Percentiles rank a stretch among this genome's conserved stretches.
phyloP scores from a whole-genome alignment of 2,888 invertebrate species.

The Deroplatys truncata region DNA sequence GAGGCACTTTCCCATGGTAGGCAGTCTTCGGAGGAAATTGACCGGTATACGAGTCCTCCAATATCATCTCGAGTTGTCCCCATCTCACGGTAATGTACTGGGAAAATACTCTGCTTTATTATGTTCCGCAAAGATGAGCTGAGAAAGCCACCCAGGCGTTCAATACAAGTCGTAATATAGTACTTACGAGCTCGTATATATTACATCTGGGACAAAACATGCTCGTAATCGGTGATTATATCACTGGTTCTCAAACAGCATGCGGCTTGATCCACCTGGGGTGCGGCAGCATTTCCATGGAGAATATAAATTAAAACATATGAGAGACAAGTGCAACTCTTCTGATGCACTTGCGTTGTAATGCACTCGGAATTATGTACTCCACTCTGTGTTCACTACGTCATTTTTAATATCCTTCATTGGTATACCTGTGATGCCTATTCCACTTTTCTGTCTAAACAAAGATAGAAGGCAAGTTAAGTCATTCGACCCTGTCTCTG shows the following conservation, averaged over 20 bases:
- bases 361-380: no score
- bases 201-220: neutral
- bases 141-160: slow-evolving; percentile 3
- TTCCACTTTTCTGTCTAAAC: no score
- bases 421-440: no score
- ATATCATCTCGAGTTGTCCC: neutral
- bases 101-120: neutral
- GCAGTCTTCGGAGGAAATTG: neutral
- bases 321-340: no score
- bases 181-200: neutral
- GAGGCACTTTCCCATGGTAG: slow-evolving; percentile 7
- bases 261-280: neutral
- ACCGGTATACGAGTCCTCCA: neutral
- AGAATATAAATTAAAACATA: neutral
- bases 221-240: neutral
- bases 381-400: no score
- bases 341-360: no score
- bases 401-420: no score
- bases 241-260: neutral
- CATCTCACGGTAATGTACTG: neutral
- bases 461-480: no score
- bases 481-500: no score
- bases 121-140: slow-evolving; percentile 5
- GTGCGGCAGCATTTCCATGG: neutral
- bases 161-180: neutral